A percentile compares a stretch with the other conserved stretches of the same genome.
phyloP scores from a whole-genome alignment of 30 jellyfish, hydroid and myxozoan species.

The Phacellophora camtschatica region DNA sequence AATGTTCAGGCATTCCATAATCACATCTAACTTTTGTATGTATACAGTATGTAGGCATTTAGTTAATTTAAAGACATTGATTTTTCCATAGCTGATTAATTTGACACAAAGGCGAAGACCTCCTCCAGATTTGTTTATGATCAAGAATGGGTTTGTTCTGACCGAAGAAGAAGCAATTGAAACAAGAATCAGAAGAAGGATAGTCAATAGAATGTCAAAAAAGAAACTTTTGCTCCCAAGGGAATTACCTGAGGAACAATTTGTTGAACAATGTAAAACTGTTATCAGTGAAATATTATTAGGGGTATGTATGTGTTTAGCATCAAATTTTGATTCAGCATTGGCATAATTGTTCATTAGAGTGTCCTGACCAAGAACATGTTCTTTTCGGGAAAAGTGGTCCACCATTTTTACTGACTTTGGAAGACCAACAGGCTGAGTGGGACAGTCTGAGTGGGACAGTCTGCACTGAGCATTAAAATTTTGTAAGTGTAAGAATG shows the following conservation, averaged over 20 bases:
- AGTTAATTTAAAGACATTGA: too few relatives aligned
- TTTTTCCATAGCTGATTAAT: conserved; percentile 69
- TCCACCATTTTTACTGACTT: too few relatives aligned
- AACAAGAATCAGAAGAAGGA: conserved; percentile 44
- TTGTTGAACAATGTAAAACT: conserved; percentile 56
- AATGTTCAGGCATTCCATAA: too few relatives aligned
- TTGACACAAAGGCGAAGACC: conserved; percentile 88
- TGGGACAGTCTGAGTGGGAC: too few relatives aligned
- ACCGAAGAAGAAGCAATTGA: conserved; percentile 81
- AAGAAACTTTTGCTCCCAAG: conserved; percentile 72
- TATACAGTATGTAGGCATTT: not conserved
- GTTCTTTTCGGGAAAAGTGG: too few relatives aligned
- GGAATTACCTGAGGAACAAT: conserved; percentile 68
- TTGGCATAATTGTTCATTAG: too few relatives aligned
- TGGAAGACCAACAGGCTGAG: too few relatives aligned
- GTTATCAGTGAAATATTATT: conserved; percentile 71
- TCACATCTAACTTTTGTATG: too few relatives aligned
- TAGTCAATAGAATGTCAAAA: conserved; percentile 72
- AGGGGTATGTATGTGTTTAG: conserved; percentile 54
- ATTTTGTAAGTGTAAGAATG: too few relatives aligned
- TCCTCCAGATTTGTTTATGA: conserved; percentile 95
- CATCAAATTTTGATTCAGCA: too few relatives aligned
- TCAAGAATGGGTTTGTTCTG: conserved; percentile 85
- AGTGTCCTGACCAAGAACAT: too few relatives aligned
- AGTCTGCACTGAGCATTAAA: too few relatives aligned